Evolutionary conservation across 2,888 invertebrate genomes (phyloP).

Genomic region (Augiades crinisus): DNA sequence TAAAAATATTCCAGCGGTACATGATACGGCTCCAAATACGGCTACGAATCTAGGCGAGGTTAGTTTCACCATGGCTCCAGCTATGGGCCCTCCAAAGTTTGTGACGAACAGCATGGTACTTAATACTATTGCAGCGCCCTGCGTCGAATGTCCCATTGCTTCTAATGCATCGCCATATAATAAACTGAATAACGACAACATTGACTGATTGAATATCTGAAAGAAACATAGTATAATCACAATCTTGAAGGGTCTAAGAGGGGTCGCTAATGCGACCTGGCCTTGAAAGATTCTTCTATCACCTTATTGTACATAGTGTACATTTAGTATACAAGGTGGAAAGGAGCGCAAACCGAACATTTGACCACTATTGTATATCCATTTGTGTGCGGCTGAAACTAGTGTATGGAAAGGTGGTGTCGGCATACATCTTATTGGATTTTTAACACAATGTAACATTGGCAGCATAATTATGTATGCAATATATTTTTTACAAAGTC

Average conservation of each 20-base stretch:
- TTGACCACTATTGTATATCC: too few relatives aligned
- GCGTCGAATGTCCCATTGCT: constrained; percentile 83
- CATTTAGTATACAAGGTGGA: too few relatives aligned
- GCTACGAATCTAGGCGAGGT: constrained; percentile 69
- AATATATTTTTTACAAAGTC: too few relatives aligned
- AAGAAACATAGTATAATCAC: constrained; percentile 15
- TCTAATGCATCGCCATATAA: constrained; percentile 84
- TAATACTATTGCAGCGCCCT: constrained; percentile 85
- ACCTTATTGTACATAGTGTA: too few relatives aligned
- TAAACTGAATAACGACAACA: constrained; percentile 86
- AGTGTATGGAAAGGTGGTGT: too few relatives aligned
- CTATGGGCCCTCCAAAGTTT: constrained; percentile 85
- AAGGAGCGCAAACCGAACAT: too few relatives aligned
- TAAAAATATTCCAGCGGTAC: constrained; percentile 66
- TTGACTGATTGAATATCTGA: constrained; percentile 87
- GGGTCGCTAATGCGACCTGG: too few relatives aligned
- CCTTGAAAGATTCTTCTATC: background rate
- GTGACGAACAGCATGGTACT: constrained; percentile 84
- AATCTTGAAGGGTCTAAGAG: too few relatives aligned
- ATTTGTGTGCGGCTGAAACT: too few relatives aligned
- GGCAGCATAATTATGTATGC: too few relatives aligned
- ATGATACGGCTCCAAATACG: constrained; percentile 59
- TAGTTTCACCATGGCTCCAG: constrained; percentile 83
- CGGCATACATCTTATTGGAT: too few relatives aligned
- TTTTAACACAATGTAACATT: too few relatives aligned